These are phyloP conservation scores for Parambassis ranga DNA, from an alignment of 2,797 vertebrate species.

Conservation along the genomic window DNA sequence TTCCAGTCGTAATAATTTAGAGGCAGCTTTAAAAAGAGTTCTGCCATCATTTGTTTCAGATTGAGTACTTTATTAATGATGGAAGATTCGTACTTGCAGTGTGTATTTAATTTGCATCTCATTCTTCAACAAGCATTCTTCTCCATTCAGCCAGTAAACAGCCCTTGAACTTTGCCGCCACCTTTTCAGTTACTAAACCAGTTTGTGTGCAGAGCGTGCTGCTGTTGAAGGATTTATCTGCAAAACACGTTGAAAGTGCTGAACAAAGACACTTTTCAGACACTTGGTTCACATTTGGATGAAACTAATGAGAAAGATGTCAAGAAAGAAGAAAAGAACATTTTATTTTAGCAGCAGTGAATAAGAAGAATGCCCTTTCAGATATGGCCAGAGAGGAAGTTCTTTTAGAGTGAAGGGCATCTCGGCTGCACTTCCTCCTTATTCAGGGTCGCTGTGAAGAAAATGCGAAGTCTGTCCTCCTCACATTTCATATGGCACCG, in stretches of 20 bases:
- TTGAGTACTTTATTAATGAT: slow-evolving; percentile 1
- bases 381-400: neutral
- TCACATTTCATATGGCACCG: neutral
- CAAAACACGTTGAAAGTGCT: neutral
- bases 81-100: neutral
- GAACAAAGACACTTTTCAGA: slow-evolving; percentile 19
- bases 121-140: neutral
- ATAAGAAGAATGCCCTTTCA: slow-evolving; percentile 4
- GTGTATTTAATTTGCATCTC: neutral
- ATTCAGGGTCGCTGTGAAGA: neutral
- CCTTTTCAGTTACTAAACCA: slow-evolving; percentile 12
- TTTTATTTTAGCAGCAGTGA: slow-evolving; percentile 10
- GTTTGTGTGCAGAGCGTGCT: neutral
- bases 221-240: slow-evolving; percentile 9
- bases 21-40: neutral
- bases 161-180: slow-evolving; percentile 16
- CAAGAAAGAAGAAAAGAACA: slow-evolving; percentile 3
- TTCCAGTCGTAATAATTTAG: too few relatives aligned
- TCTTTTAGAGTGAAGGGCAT: slow-evolving; percentile 8
- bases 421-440: slow-evolving; percentile 10
- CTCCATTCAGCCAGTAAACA: slow-evolving; percentile 1
- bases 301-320: slow-evolving; percentile 18
- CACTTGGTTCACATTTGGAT: neutral
- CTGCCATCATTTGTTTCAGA: neutral
- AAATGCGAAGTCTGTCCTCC: neutral